Base-by-base conservation (phyloP, 1,140 invertebrate species). In the Belonocnema kinseyi region DNA sequence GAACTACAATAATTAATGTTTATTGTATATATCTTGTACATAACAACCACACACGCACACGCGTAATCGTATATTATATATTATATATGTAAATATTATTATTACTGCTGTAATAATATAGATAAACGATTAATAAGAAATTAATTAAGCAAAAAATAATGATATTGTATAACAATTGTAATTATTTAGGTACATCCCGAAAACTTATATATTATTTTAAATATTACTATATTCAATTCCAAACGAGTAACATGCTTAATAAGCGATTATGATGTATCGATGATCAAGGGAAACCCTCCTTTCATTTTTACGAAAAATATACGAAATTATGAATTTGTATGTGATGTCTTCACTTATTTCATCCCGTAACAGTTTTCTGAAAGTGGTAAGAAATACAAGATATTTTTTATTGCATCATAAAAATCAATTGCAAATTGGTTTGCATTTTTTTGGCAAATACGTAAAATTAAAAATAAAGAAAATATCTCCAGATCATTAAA, bases 221-320 rank as follows among this genome's bases (percentile, higher is more conserved):
- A 79, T 84, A 83, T 85, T 75, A 84, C 74, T 82, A 72, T 85
- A 83, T 77, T 83, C 72, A 58, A 79, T 80, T 82, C 74, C 75
- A 75, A 72, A 33, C 54, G 71, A 75, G 66, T 81, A 75, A 82
- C 14, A 71, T 61, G 77, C 56, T 56, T 83, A 70, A 75, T 46
- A 66, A 46, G 73, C 56, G 75, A 77, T 61, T 56, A 79, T 77
- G 66, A 71, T 77, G 73, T 83, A 79, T 85, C 58, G 50, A 83
- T 77, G 73, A 81, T 81, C 77, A 70, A 85, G 52, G 56, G 26
- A 76, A 77, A 61, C 76, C 76, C 58, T 79, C 76, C 77, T 80
- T 81, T 85, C 82, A 85, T 85, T 85, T 85, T 82, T 85, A 85
- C 80, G 76, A 78, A 75, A 83, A 82, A 85, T 84, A 85, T 78